phyloP scores from a whole-genome alignment of 2,888 invertebrate genomes.

The Trileptium ribeirensis region DNA sequence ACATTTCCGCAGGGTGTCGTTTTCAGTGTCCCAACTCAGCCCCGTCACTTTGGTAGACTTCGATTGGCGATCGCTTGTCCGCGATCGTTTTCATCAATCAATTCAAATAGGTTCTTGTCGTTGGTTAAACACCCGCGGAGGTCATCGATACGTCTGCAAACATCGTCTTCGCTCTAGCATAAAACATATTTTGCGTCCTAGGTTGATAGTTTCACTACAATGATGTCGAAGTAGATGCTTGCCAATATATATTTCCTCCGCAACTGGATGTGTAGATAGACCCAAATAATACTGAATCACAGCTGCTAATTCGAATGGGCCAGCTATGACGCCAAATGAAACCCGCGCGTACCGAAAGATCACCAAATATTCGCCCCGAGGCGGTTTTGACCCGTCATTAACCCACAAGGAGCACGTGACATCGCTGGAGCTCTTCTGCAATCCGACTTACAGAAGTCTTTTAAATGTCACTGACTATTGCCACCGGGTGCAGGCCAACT shows the following conservation, averaged over 20 bases:
- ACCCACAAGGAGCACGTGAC: neutral
- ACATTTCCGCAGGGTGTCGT: neutral
- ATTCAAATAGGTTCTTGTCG: neutral
- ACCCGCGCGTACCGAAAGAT: slow-evolving; percentile 32
- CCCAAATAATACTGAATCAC: slow-evolving; percentile 27
- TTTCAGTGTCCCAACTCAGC: neutral
- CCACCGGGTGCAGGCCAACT: neutral
- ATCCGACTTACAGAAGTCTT: slow-evolving; percentile 37
- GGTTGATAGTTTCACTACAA: neutral
- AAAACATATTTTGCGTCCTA: neutral
- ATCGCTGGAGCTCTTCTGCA: slow-evolving; percentile 31
- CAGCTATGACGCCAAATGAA: slow-evolving; percentile 33
- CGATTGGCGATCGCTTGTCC: too few relatives aligned
- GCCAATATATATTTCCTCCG: neutral
- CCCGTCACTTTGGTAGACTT: neutral
- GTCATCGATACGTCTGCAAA: neutral
- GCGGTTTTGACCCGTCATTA: neutral
- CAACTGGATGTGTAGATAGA: neutral
- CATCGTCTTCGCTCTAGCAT: neutral
- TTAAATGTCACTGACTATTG: slow-evolving; percentile 30
- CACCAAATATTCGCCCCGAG: slow-evolving; percentile 29
- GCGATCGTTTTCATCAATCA: neutral
- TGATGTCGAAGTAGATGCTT: neutral
- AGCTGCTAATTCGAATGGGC: slow-evolving; percentile 31
- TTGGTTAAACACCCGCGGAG: neutral